Evolutionary conservation across 2,888 invertebrate species (phyloP).

Genomic region (Phoenoteleia sp.): DNA sequence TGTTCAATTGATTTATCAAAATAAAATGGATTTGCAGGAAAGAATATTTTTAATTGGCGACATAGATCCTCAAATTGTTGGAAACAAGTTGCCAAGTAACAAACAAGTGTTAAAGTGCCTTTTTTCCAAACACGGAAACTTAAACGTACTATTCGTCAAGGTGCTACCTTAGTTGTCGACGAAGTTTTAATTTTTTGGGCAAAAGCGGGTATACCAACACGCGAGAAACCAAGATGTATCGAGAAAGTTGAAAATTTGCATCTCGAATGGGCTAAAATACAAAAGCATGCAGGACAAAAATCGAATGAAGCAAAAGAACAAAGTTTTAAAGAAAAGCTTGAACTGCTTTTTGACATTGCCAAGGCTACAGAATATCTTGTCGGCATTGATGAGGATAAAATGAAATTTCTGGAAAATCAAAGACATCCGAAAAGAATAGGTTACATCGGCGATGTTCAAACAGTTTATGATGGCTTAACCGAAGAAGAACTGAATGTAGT

Average conservation of each 20-base stretch:
- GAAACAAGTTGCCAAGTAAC: slow-evolving; percentile 30
- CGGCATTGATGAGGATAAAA: slow-evolving; percentile 41
- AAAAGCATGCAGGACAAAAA: slow-evolving; percentile 30
- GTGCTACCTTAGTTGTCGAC: slow-evolving; percentile 11
- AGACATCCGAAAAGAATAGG: slow-evolving; percentile 35
- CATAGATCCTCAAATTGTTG: slow-evolving; percentile 33
- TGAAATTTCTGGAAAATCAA: slow-evolving; percentile 54
- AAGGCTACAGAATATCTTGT: slow-evolving; percentile 9
- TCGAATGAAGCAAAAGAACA: slow-evolving; percentile 26
- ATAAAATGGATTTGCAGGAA: slow-evolving; percentile 17
- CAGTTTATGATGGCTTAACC: background rate
- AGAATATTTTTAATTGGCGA: slow-evolving; percentile 27
- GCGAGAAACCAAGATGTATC: slow-evolving; percentile 24
- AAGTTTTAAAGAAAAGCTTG: slow-evolving; percentile 19
- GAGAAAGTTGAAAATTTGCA: slow-evolving; percentile 35
- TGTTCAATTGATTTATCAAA: background rate
- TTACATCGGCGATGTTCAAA: slow-evolving; percentile 29
- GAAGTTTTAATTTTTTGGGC: slow-evolving; percentile 23
- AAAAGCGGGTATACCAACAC: slow-evolving; percentile 38
- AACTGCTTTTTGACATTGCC: slow-evolving; percentile 38
- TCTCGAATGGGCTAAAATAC: slow-evolving; percentile 19
- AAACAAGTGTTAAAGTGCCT: slow-evolving; percentile 29
- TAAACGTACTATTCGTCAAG: slow-evolving; percentile 15
- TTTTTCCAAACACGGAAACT: slow-evolving; percentile 21
- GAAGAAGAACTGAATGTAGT: slow-evolving; percentile 7